These are phyloP conservation scores for Rutpela maculata DNA, from an alignment of 2,888 invertebrate genomes.

Conservation along the genomic window DNA sequence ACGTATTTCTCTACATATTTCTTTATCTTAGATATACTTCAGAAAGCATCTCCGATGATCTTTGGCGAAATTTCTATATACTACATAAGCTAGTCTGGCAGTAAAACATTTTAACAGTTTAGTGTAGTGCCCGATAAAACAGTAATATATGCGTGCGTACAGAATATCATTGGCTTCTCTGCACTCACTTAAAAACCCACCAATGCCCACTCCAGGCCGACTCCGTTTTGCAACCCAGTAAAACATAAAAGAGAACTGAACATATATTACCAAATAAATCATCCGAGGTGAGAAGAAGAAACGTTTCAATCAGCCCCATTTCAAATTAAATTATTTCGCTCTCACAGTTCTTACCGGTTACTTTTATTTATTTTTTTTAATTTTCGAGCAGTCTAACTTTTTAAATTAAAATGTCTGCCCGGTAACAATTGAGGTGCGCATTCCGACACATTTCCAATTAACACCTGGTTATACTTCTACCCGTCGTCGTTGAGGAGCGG, in stretches of 20 bases:
- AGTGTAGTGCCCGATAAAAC: too few species aligned
- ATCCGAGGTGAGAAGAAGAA: slow-evolving; percentile 67
- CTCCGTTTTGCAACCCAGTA: not conserved
- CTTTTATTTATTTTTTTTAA: slow-evolving; percentile 60
- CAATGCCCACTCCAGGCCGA: not conserved
- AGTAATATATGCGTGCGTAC: not conserved
- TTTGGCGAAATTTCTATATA: too few species aligned
- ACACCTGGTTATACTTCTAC: slow-evolving; percentile 65
- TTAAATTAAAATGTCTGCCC: slow-evolving; percentile 70
- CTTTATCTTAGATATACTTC: too few species aligned
- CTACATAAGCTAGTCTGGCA: too few species aligned
- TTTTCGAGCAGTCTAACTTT: slow-evolving; percentile 62
- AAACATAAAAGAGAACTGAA: not conserved
- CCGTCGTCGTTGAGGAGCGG: slow-evolving; percentile 41
- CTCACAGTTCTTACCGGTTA: slow-evolving; percentile 47
- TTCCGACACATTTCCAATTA: slow-evolving; percentile 71
- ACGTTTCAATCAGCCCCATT: slow-evolving; percentile 69
- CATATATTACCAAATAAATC: slow-evolving; percentile 64
- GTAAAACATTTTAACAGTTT: too few species aligned
- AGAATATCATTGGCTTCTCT: not conserved
- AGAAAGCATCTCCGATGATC: too few species aligned
- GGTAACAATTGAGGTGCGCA: slow-evolving; percentile 68
- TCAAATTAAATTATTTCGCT: slow-evolving; percentile 70
- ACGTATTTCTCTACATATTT: too few species aligned
- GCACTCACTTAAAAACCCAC: not conserved